Evolutionary conservation across 2,797 vertebrate species (phyloP).

Genomic region (Meriones psammophilus): DNA sequence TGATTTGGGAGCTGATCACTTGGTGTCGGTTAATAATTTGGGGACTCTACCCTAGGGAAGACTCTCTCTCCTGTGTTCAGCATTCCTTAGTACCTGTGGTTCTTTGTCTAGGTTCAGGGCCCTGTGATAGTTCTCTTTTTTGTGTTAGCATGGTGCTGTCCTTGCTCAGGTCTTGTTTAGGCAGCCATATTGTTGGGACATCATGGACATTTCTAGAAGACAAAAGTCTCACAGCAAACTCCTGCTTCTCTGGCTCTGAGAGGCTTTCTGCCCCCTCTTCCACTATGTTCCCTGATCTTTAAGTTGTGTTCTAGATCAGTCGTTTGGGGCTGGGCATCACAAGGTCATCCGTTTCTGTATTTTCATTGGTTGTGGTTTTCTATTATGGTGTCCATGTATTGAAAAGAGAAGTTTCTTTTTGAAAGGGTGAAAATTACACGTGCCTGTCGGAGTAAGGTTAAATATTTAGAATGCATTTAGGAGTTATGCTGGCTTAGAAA

Average conservation of each 20-base stretch:
- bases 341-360: not conserved
- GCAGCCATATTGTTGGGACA: not conserved
- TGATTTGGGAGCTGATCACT: no score
- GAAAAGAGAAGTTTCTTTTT: not conserved
- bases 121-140: not conserved
- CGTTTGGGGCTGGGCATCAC: not conserved
- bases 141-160: not conserved
- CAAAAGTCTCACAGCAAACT: not conserved
- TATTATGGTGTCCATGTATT: not conserved
- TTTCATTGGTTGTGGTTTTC: not conserved
- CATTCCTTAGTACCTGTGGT: not conserved
- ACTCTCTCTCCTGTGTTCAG: not conserved
- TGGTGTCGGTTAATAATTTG: not conserved
- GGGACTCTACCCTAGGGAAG: no score
- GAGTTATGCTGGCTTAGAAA: not conserved
- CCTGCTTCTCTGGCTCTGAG: not conserved
- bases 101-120: not conserved
- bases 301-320: not conserved
- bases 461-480: not conserved
- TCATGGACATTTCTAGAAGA: not conserved
- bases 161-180: not conserved
- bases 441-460: not conserved
- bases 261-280: not conserved
- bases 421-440: no score
- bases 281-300: not conserved